Percentiles rank a stretch among this genome's conserved stretches.
phyloP scores from a whole-genome alignment of 2,888 invertebrate genomes.

The Melanargia galathea region DNA sequence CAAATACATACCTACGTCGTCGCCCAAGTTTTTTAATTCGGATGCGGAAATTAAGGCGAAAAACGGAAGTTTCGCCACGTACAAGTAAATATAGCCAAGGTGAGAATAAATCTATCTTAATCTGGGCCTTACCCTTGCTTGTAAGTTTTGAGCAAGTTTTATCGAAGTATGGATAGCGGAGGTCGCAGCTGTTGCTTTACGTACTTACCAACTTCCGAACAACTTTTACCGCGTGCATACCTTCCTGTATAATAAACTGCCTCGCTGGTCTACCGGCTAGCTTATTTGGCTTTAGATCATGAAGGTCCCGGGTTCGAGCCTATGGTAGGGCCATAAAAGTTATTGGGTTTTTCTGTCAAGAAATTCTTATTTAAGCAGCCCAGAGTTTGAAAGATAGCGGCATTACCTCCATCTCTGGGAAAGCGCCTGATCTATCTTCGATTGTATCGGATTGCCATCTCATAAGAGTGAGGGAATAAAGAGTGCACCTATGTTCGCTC shows the following conservation, averaged over 20 bases:
- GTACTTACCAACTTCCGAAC: conserved; percentile 24
- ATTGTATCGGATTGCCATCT: no score
- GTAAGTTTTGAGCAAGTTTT: conserved; percentile 39
- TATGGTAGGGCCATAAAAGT: no score
- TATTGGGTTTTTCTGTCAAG: no score
- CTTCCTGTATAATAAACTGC: background rate
- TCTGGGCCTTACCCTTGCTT: conserved; percentile 39
- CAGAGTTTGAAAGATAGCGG: no score
- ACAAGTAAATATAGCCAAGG: conserved; percentile 39
- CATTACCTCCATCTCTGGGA: no score
- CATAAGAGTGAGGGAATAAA: no score
- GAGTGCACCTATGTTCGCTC: no score
- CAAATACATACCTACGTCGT: conserved; percentile 11
- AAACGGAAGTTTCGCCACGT: conserved; percentile 39
- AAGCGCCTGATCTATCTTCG: no score
- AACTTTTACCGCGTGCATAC: conserved; percentile 21
- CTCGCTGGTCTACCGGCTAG: no score
- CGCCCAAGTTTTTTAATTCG: conserved; percentile 30
- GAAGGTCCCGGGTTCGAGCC: no score
- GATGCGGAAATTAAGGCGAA: conserved; percentile 40
- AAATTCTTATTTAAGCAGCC: no score
- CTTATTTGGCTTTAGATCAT: no score
- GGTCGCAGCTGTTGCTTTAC: conserved; percentile 34
- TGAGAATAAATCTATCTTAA: conserved; percentile 36
- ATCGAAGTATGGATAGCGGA: conserved; percentile 29